phyloP scores from a whole-genome alignment of 2,113 vertebrate genomes.

The Manacus vitellinus region DNA sequence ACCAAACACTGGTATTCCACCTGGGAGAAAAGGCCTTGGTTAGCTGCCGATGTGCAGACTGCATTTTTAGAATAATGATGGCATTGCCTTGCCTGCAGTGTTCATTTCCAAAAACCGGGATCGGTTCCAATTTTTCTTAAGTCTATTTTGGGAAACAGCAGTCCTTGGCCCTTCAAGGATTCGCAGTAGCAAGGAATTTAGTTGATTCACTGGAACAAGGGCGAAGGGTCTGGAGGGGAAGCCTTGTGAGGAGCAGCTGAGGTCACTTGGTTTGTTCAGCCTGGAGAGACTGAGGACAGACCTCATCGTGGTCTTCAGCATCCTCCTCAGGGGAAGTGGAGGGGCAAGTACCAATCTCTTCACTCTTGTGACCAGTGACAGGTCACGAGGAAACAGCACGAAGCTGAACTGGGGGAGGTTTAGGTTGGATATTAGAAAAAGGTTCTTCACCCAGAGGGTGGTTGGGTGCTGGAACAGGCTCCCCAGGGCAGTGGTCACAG shows the following conservation, averaged over 20 bases:
- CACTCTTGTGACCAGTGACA: not conserved
- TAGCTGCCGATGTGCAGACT: not conserved
- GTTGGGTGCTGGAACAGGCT: not conserved
- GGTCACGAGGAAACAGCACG: not conserved
- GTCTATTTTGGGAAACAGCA: not conserved
- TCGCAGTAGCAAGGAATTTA: not conserved
- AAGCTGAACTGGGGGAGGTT: not conserved
- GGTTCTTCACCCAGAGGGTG: not conserved
- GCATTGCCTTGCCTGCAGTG: not conserved
- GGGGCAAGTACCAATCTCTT: not conserved
- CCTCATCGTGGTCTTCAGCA: not conserved
- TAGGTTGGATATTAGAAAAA: not conserved
- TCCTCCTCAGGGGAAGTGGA: not conserved
- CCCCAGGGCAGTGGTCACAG: too few species aligned
- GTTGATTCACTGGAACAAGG: not conserved
- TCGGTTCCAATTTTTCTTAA: not conserved
- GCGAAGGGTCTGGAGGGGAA: not conserved
- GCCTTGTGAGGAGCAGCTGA: not conserved
- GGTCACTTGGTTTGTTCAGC: not conserved
- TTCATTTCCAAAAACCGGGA: not conserved
- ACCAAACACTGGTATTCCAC: not conserved
- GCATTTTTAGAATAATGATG: not conserved
- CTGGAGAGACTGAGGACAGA: not conserved
- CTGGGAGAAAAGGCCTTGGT: not conserved
- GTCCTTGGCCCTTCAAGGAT: not conserved